Base-by-base conservation (phyloP, 2,888 invertebrate species). In the Monoplex corrugatus region DNA sequence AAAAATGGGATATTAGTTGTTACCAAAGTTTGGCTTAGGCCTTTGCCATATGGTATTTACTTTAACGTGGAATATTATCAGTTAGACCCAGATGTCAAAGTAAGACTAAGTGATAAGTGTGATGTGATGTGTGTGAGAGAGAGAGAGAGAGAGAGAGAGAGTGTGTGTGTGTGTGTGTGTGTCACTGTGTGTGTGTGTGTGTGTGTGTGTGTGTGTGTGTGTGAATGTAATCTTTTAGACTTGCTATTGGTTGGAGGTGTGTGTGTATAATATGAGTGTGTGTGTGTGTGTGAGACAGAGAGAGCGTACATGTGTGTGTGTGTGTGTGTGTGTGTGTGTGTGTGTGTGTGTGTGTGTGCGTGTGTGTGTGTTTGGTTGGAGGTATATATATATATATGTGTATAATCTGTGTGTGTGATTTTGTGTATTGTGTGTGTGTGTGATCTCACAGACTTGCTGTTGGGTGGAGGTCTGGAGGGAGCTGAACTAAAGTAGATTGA, bases 211-310 rank as follows among this genome's bases (percentile, higher is more conserved):
- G 57, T 57, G 10, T 57, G 57, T 10, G 57, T 57, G 57, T 5
- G 16, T 5, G 3, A 23, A 28, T 57, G 57, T 57, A 28, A 5
- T 2, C 28, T 10, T 57, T 16, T 57, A n/a, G n/a, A n/a, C n/a
- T n/a, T n/a, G n/a, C n/a, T n/a, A n/a, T n/a, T n/a, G n/a, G n/a
- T 16, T 57, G 57, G 35, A 38, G 13, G 75, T 75, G 35, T 75
- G 75, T 72, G 72, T 72, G 72, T 72, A 35, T 72, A 35, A 35
- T 75, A 38, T 75, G 72, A 35, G 72, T 72, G 72, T 35, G 72
- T 72, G 72, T 35, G 72, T 72, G 72, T 35, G 72, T 35, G 72
- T 0, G 35, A 8, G 72, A 8, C 35, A 8, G 35, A 2, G 72
- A 0, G 72, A 8, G 72, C 16, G 35, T 72, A 35, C 35, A 35